Conservation (phyloP, 1,140 invertebrate genomes). For the Drosophila teissieri region DNA sequence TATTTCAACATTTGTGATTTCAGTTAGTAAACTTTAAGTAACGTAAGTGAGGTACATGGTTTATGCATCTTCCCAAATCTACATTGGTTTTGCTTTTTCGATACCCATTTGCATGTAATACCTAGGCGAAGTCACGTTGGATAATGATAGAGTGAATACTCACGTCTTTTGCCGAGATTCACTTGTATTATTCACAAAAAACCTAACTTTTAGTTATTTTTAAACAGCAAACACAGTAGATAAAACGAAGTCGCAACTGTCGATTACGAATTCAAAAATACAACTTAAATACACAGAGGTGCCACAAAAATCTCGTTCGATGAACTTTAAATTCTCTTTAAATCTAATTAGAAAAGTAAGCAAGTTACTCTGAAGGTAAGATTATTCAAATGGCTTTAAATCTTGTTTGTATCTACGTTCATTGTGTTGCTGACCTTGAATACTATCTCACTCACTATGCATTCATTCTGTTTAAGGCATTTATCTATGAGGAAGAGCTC, state of each 20-base stretch:
- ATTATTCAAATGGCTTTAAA: background rate
- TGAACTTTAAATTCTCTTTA: background rate
- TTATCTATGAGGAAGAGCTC: background rate
- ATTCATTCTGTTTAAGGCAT: background rate
- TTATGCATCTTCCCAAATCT: background rate
- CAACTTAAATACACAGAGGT: conserved; percentile 2
- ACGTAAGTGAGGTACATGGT: background rate
- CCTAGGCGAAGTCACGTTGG: background rate
- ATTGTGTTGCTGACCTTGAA: background rate
- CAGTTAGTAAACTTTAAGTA: background rate
- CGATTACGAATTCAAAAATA: background rate
- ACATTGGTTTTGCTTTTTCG: background rate
- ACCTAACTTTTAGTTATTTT: background rate
- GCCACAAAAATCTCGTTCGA: conserved; percentile 4
- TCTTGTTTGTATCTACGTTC: too few species aligned
- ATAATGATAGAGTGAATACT: background rate
- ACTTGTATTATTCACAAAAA: too few species aligned
- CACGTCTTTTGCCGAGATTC: background rate
- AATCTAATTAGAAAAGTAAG: too few species aligned
- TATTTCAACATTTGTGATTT: background rate
- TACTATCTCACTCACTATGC: background rate
- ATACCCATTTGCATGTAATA: background rate
- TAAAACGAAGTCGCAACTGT: background rate
- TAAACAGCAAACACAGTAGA: background rate
- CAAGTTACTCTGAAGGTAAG: background rate